These are phyloP conservation scores for Teleogryllus oceanicus DNA, from an alignment of 2,888 invertebrate species.

Conservation along the genomic window DNA sequence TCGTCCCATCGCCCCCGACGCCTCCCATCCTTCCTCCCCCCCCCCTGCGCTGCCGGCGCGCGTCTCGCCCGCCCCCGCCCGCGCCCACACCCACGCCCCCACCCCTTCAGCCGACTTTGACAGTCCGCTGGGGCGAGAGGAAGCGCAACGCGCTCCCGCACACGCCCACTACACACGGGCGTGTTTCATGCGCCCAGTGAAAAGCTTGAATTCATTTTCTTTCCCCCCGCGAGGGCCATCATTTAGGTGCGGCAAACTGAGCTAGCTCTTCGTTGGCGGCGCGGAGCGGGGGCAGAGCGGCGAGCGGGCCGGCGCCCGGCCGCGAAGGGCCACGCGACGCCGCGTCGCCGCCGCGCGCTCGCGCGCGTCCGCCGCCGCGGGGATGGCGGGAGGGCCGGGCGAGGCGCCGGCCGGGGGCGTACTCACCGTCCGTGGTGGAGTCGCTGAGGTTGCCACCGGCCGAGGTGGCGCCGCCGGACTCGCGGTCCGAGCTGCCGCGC, in stretches of 20 bases:
- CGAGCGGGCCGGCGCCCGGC: no score
- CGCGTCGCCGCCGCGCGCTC: background rate
- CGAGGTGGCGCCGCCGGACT: conserved; percentile 74
- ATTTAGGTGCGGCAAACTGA: no score
- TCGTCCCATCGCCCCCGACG: background rate
- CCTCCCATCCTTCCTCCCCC: background rate
- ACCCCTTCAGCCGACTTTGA: background rate
- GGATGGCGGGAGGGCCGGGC: background rate
- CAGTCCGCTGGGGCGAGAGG: background rate
- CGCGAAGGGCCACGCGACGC: background rate
- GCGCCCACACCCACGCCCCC: background rate
- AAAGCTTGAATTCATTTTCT: no score
- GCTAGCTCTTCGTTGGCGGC: no score
- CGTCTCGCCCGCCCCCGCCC: background rate
- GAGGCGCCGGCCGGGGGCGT: conserved; percentile 12
- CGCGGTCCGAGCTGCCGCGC: conserved; percentile 76
- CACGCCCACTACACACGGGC: no score
- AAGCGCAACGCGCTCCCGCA: background rate
- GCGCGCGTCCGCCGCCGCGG: background rate
- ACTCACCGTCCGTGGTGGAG: conserved; percentile 69
- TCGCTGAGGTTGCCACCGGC: conserved; percentile 78
- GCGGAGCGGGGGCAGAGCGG: no score
- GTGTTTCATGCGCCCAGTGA: no score
- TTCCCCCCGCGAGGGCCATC: no score
- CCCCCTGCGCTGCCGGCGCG: background rate